phyloP scores from a whole-genome alignment of 2,888 invertebrate species.

The Xiphydria camelus region DNA sequence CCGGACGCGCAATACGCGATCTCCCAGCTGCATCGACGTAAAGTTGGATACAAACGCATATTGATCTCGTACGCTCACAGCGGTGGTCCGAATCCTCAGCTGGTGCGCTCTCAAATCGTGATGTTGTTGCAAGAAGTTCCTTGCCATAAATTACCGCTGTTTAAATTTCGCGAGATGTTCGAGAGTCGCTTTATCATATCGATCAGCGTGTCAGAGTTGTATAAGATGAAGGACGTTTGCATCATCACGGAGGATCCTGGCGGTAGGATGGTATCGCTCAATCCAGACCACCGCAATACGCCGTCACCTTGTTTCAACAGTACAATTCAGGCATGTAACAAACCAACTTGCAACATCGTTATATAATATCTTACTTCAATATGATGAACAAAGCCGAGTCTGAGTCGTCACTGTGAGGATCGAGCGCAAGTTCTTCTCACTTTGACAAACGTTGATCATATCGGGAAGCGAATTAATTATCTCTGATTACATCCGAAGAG shows the following conservation, averaged over 20 bases:
- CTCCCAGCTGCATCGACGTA: conserved; percentile 80
- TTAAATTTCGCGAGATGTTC: conserved; percentile 81
- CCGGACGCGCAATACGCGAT: conserved; percentile 77
- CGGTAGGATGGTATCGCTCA: conserved; percentile 73
- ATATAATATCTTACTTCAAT: conserved; percentile 5
- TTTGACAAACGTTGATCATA: conserved; percentile 42
- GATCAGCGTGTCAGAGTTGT: conserved; percentile 72
- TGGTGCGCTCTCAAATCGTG: conserved; percentile 71
- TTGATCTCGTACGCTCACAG: conserved; percentile 73
- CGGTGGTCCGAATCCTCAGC: conserved; percentile 67
- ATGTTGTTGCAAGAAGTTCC: conserved; percentile 77
- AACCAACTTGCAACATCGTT: neutral
- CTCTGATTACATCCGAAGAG: neutral
- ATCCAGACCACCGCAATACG: conserved; percentile 65
- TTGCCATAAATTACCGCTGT: conserved; percentile 73
- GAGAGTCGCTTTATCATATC: conserved; percentile 80
- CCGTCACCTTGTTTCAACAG: conserved; percentile 59
- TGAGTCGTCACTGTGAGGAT: conserved; percentile 40
- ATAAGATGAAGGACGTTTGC: conserved; percentile 77
- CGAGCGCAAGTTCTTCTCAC: conserved; percentile 35
- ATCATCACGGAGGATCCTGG: conserved; percentile 71
- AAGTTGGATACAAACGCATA: conserved; percentile 79
- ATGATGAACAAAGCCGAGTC: conserved; percentile 52
- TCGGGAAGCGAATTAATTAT: conserved; percentile 33
- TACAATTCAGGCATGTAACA: conserved; percentile 38